Evolutionary conservation across 2,888 invertebrate genomes (phyloP), one percentile per base, ranked within the genome.

Genomic region (Deilephila elpenor): DNA sequence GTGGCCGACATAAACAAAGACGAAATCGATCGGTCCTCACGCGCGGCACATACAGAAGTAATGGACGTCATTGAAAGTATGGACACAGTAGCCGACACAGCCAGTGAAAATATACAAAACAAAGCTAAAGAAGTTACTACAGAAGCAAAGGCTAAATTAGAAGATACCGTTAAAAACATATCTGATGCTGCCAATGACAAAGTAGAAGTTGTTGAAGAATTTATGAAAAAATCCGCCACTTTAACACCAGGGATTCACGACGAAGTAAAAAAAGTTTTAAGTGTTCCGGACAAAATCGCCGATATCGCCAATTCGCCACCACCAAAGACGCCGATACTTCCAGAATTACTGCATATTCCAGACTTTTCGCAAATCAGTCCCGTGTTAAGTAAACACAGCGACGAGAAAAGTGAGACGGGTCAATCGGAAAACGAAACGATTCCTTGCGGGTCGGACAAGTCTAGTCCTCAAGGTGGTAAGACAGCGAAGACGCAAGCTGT

Each of bases 371-470:
- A 93, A 60, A 88, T 92, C 78, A 94, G 93, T 83, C 93, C 93
- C 0, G 88, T 86, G 59, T 77, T 91, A 20, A 94, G 94, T 84
- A 92, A 91, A 79, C 90, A 90, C 64, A 94, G 94, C 77, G 94
- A 94, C 59, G 93, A 93, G 75, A 94, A 91, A 76, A 94, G 94
- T 79, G 93, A 93, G 44, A 88, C 85, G 1, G 93, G 89, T 0
- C 93, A 94, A 74, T 95, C 95, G 3, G 95, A 95, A 76, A 94
- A 94, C 76, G 95, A 95, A 76, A 95, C 95, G 0, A 94, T 95
- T 73, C 91, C 93, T 0, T 95, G 95, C 79, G 93, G 88, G 7
- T 95, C 95, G 0, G 94, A 93, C 75, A 95, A 95, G 77, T 94
- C 94, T 5, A 95, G 95, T 80, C 95, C 95, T 8, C 92, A 89